A percentile compares a stretch with the other conserved stretches of the same genome.
These are phyloP conservation scores for Perccottus glenii DNA, from an alignment of 2,113 vertebrate species.

Conservation along the genomic window DNA sequence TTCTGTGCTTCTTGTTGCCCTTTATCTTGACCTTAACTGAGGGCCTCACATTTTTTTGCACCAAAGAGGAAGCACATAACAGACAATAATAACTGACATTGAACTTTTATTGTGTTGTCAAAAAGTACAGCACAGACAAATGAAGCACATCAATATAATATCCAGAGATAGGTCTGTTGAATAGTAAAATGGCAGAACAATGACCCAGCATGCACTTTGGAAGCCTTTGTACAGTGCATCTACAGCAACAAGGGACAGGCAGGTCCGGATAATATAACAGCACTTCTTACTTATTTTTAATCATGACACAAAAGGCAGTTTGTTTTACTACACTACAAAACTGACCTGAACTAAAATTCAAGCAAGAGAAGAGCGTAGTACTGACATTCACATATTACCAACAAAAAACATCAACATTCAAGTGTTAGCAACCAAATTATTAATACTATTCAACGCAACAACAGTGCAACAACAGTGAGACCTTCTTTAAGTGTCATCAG, in stretches of 20 bases:
- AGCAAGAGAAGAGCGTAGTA: constrained; percentile 37
- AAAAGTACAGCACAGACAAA: constrained; percentile 72
- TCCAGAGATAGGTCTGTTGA: constrained; percentile 33
- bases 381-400: constrained; percentile 54
- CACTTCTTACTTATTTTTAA: constrained; percentile 41
- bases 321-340: constrained; percentile 53
- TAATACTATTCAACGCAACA: constrained; percentile 50
- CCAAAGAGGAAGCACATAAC: not conserved
- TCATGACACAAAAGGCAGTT: constrained; percentile 37
- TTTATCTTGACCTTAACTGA: no score
- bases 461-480: constrained; percentile 52
- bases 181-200: constrained; percentile 32
- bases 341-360: constrained; percentile 36
- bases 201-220: constrained; percentile 68
- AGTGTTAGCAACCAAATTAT: constrained; percentile 41
- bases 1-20: no score
- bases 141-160: constrained; percentile 58
- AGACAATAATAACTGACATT: constrained; percentile 34
- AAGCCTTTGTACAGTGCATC: constrained; percentile 64
- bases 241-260: constrained; percentile 31
- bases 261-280: constrained; percentile 17
- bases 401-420: constrained; percentile 56
- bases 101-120: constrained; percentile 67
- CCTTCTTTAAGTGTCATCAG: not conserved
- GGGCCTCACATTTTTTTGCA: not conserved